A percentile compares a stretch with the other conserved stretches of the same genome.
These are phyloP conservation scores for Goniozus legneri DNA, from an alignment of 1,140 invertebrate genomes.

Conservation along the genomic window DNA sequence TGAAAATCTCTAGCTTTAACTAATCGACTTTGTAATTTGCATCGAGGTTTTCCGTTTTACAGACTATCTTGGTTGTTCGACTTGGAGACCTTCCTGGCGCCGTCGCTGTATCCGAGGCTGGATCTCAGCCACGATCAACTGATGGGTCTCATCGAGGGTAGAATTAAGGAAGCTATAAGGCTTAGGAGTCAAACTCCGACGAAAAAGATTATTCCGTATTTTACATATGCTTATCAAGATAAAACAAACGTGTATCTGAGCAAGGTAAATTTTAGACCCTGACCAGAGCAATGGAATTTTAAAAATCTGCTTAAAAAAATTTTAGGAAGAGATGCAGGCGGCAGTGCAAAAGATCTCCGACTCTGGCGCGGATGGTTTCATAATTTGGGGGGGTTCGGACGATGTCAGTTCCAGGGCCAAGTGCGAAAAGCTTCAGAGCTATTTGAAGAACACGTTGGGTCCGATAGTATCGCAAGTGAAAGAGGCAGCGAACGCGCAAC, in stretches of 20 bases:
- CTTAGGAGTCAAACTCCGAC: constrained; percentile 40
- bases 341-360: constrained; percentile 56
- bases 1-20: too few relatives aligned
- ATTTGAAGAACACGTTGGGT: constrained; percentile 61
- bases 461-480: constrained; percentile 46
- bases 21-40: too few relatives aligned
- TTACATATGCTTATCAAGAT: constrained; percentile 70
- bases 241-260: constrained; percentile 43
- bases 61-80: constrained; percentile 70
- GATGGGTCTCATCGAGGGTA: constrained; percentile 58
- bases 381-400: constrained; percentile 72
- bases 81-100: constrained; percentile 58
- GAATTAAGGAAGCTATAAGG: constrained; percentile 61
- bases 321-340: constrained; percentile 59
- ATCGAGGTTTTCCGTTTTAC: constrained; percentile 38
- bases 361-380: constrained; percentile 59
- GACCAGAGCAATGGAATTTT: background rate
- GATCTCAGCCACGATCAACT: constrained; percentile 47
- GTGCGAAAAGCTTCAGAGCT: constrained; percentile 59
- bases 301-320: too few relatives aligned
- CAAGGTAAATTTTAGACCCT: too few relatives aligned
- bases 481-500: constrained; percentile 5
- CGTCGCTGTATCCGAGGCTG: constrained; percentile 65
- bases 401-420: constrained; percentile 65
- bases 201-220: constrained; percentile 60